phyloP scores from a whole-genome alignment of 2,797 vertebrate species.

The Margarornis squamiger region DNA sequence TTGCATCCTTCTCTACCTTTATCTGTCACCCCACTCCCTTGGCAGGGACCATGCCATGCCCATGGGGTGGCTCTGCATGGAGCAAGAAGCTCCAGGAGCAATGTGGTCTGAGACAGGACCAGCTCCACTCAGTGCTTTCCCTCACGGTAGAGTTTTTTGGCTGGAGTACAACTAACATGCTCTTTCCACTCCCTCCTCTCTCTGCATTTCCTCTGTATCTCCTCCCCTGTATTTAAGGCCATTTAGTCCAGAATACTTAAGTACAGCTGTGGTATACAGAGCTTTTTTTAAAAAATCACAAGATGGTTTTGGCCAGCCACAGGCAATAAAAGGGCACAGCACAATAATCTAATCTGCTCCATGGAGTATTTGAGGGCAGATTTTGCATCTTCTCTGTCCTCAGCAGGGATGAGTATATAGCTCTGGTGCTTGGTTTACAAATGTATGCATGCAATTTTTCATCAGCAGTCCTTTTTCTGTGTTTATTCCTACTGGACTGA shows the following conservation, averaged over 20 bases:
- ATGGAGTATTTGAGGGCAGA: not conserved
- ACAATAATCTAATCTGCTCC: not conserved
- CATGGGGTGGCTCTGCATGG: not conserved
- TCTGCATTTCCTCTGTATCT: not conserved
- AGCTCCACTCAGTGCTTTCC: not conserved
- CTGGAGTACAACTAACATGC: rapidly evolving
- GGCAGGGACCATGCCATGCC: not conserved
- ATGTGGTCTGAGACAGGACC: rapidly evolving
- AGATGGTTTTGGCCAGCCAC: not conserved
- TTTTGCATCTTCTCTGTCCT: not conserved
- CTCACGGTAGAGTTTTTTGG: rapidly evolving
- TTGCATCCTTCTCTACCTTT: not conserved
- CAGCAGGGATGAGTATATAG: not conserved
- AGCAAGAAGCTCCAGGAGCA: not conserved
- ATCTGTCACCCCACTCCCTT: not conserved
- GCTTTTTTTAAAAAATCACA: not conserved
- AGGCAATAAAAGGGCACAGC: not conserved
- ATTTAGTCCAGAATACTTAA: not conserved
- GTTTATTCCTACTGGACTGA: not conserved
- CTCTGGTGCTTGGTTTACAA: not conserved
- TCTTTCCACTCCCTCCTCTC: not conserved
- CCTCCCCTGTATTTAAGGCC: not conserved
- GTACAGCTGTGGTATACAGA: not conserved
- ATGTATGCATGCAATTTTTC: not conserved
- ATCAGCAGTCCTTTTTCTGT: not conserved